Percentiles rank a stretch among this genome's conserved stretches.
These are phyloP conservation scores for Phoebastria nigripes DNA, from an alignment of 2,797 vertebrate genomes.

Conservation along the genomic window DNA sequence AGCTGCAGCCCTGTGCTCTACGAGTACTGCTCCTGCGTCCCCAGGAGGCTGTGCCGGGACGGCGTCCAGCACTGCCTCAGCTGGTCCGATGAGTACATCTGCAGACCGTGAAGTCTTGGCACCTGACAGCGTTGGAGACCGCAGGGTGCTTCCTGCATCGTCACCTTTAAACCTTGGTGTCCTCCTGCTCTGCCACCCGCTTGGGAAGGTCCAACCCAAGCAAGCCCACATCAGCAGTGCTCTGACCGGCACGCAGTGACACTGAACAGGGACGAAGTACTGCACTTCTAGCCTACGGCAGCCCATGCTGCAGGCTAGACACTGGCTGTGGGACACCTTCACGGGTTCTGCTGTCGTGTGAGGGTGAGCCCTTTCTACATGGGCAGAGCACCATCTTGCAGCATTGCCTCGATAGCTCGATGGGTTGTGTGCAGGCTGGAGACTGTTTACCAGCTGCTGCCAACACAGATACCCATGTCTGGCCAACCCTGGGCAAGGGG, in stretches of 20 bases:
- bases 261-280: not conserved
- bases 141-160: not conserved
- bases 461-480: not conserved
- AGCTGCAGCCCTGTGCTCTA: constrained; percentile 69
- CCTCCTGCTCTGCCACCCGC: not conserved
- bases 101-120: constrained; percentile 36
- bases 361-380: not conserved
- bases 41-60: constrained; percentile 71
- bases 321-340: not conserved
- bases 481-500: not conserved
- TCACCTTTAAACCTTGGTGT: not conserved
- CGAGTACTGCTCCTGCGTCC: constrained; percentile 76
- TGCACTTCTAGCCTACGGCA: fast-evolving
- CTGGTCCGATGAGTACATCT: constrained; percentile 78
- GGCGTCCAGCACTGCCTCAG: constrained; percentile 70
- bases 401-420: fast-evolving
- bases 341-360: fast-evolving
- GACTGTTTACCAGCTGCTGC: not conserved
- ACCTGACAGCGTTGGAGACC: not conserved
- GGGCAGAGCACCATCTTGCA: not conserved
- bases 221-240: not conserved
- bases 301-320: not conserved
- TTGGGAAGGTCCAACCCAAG: not conserved
- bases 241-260: fast-evolving
- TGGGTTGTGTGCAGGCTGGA: not conserved